A percentile compares a stretch with the other conserved stretches of the same genome.
phyloP scores from a whole-genome alignment of 2,797 vertebrate species.

The Moxostoma hubbsi region DNA sequence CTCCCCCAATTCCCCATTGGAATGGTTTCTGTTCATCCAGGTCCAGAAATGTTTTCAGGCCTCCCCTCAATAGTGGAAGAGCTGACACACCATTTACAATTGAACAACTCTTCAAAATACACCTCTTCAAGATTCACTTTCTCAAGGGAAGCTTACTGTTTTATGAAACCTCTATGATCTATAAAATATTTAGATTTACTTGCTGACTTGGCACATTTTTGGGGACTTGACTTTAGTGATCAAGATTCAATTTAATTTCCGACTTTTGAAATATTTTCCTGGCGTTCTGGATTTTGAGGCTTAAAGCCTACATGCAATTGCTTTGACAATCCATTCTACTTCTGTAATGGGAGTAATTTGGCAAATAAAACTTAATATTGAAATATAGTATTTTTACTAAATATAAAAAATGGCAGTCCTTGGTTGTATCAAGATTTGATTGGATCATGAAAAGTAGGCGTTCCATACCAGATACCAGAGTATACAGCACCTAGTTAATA shows the following conservation, averaged over 20 bases:
- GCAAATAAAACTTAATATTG: neutral
- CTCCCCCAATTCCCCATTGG: slow-evolving; percentile 20
- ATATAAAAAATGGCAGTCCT: too few species aligned
- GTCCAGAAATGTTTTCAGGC: neutral
- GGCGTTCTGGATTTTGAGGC: neutral
- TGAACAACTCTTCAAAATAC: neutral
- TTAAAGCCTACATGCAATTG: neutral
- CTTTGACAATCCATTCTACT: too few species aligned
- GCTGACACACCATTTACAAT: slow-evolving; percentile 3
- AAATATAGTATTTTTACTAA: too few species aligned
- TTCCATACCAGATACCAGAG: too few species aligned
- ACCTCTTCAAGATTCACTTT: neutral
- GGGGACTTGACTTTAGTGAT: neutral
- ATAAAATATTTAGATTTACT: neutral
- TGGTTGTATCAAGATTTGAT: too few species aligned
- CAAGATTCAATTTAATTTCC: neutral
- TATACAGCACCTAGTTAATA: too few species aligned
- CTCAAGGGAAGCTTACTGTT: neutral
- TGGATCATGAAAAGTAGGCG: too few species aligned
- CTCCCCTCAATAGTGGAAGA: slow-evolving; percentile 2
- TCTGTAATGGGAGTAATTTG: neutral
- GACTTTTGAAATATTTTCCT: neutral
- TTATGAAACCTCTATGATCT: too few species aligned
- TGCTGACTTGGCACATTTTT: neutral
- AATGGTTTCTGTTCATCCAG: slow-evolving; percentile 34